Evolutionary conservation across 1,140 invertebrate species (phyloP), one percentile per base, ranked within the genome.

Genomic region (Cydia amplana): DNA sequence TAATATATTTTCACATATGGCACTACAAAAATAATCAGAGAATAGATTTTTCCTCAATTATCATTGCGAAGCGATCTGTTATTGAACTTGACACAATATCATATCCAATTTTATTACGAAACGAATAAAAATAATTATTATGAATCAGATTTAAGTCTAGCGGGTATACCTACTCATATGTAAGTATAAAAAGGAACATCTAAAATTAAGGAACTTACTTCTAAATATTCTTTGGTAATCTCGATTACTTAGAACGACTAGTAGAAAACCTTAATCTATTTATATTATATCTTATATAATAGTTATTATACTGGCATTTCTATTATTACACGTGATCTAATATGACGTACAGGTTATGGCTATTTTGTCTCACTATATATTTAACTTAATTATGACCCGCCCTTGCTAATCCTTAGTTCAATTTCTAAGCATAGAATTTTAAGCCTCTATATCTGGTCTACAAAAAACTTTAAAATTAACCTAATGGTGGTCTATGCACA

Each of bases 151-250:
- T 60, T 60, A 23, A 9, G 9, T 12, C 2, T 60, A 60, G 18
- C 43, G 16, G 40, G 32, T 32, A 32, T 32, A 6, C n/a, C n/a
- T n/a, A n/a, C 32, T 32, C 32, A 14, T 16, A 46, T 46, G 43
- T 16, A 46, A 16, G 43, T 46, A 60, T 23, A 60, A 60, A 60
- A 60, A 60, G 55, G 55, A 55, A 23, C 6, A 20, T 60, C 20
- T 60, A 60, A 67, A 70, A 70, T 36, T 7, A 10, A 43, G 28
- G 43, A 36, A 36, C 32, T 70, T 40, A 70, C n/a, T 18, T 25
- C 65, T 70, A 70, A 36, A 70, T 70, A 18, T 40, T 70, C 65
- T 70, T 70, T 70, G 65, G 65, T 70, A 70, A 70, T 70, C 25
- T 70, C 65, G n/a, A 70, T 70, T 36, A 70, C 65, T 70, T 70